Conservation (phyloP, 2,888 invertebrate genomes). For the Ernsta delagoae region DNA sequence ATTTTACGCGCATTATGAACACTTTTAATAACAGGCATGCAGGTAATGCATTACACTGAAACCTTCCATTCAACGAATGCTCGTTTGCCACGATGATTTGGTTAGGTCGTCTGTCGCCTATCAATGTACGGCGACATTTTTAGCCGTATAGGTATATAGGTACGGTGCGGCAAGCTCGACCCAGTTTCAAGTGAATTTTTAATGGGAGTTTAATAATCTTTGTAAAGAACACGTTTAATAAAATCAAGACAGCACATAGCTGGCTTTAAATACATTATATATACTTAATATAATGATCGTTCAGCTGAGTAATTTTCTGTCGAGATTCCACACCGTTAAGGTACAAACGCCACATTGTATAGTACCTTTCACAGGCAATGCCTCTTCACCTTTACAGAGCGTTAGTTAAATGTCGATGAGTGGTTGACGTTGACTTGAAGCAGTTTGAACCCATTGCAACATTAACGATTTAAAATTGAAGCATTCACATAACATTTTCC, state of each 20-base stretch:
- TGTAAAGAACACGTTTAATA: too few relatives aligned
- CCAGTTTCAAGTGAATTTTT: too few relatives aligned
- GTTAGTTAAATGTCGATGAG: constrained; percentile 7
- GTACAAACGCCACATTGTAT: not conserved
- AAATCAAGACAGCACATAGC: too few relatives aligned
- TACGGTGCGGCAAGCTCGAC: too few relatives aligned
- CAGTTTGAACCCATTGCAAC: not conserved
- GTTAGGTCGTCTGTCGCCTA: constrained; percentile 2
- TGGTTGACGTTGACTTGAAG: not conserved
- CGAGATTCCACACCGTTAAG: not conserved
- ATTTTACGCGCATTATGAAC: too few relatives aligned
- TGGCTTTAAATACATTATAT: too few relatives aligned
- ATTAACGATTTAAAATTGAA: constrained; percentile 9
- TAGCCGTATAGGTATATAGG: too few relatives aligned
- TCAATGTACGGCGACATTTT: constrained; percentile 47
- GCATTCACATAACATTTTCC: constrained; percentile 7
- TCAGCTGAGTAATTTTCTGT: not conserved
- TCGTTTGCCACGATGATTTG: constrained; percentile 29
- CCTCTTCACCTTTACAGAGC: constrained; percentile 5
- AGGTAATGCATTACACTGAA: too few relatives aligned
- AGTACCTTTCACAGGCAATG: not conserved
- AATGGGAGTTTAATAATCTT: too few relatives aligned
- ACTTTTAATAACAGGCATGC: too few relatives aligned
- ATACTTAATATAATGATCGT: too few relatives aligned
- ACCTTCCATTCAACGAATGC: constrained; percentile 33